These are phyloP conservation scores for Rhogogaster chlorosoma DNA, from an alignment of 2,888 invertebrate genomes.

Conservation along the genomic window DNA sequence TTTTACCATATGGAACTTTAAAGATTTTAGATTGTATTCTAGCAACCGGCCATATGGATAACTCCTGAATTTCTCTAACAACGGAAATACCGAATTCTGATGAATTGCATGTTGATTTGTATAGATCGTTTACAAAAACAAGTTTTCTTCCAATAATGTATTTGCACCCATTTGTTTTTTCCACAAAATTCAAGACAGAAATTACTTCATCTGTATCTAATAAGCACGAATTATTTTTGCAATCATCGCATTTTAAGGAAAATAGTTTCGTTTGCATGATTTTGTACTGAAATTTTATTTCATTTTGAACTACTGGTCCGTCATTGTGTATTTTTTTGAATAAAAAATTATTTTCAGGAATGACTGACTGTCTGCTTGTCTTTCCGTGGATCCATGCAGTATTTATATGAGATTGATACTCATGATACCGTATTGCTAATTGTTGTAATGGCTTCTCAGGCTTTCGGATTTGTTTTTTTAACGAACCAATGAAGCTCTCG, in stretches of 20 bases:
- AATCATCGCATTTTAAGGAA: background rate
- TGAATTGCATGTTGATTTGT: conserved; percentile 7
- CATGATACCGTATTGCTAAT: conserved; percentile 7
- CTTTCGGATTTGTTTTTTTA: background rate
- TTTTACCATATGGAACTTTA: background rate
- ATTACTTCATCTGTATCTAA: conserved; percentile 2
- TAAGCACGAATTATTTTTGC: background rate
- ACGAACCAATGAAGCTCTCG: conserved; percentile 10
- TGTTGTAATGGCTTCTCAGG: conserved; percentile 15
- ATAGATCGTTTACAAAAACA: background rate
- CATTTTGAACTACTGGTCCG: background rate
- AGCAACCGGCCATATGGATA: background rate
- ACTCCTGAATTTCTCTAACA: background rate
- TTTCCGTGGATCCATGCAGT: too few species aligned
- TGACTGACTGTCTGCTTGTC: background rate
- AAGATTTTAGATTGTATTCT: conserved; percentile 10
- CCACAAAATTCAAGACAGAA: background rate
- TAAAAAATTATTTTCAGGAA: conserved; percentile 54
- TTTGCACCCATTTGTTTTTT: background rate
- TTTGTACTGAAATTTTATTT: background rate
- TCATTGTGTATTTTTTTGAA: background rate
- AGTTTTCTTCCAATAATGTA: background rate
- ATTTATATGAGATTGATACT: background rate
- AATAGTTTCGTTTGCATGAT: background rate
- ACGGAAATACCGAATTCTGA: background rate